Conservation (phyloP, 2,888 invertebrate species). For the Epirrita christyi region DNA sequence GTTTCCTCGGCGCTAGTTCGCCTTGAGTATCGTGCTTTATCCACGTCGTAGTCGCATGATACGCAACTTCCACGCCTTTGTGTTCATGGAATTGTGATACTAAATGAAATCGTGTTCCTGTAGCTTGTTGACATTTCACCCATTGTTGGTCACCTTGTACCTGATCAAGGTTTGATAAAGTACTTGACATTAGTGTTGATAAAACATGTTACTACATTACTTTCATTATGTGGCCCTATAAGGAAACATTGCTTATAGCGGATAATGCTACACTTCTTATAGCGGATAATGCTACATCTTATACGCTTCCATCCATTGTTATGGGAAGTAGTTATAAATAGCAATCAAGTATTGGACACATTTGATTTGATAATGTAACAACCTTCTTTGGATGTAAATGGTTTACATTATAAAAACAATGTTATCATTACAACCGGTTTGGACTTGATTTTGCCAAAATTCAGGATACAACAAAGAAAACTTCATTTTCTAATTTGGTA, state of each 20-base stretch:
- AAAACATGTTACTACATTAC: constrained; percentile 55
- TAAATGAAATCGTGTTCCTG: constrained; percentile 51
- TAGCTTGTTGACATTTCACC: constrained; percentile 79
- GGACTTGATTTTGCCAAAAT: neutral
- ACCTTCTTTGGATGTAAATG: constrained; percentile 19
- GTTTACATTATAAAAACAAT: constrained; percentile 11
- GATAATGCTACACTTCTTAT: constrained; percentile 42
- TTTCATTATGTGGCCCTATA: constrained; percentile 59
- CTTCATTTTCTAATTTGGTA: neutral
- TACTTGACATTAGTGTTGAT: constrained; percentile 77
- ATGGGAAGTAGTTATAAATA: constrained; percentile 32
- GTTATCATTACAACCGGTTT: constrained; percentile 19
- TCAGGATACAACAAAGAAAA: neutral
- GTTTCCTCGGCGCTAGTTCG: constrained; percentile 76
- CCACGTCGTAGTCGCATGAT: constrained; percentile 63
- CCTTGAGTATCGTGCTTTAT: constrained; percentile 75
- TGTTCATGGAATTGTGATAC: constrained; percentile 57
- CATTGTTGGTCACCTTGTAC: constrained; percentile 78
- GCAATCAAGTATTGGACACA: constrained; percentile 10
- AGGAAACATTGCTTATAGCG: constrained; percentile 53
- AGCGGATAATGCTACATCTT: constrained; percentile 40
- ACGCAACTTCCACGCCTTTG: constrained; percentile 63
- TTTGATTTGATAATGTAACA: constrained; percentile 15
- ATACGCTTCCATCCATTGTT: constrained; percentile 49
- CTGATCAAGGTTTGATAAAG: constrained; percentile 68